Evolutionary conservation across 2,113 vertebrate species (phyloP).

Genomic region (Globicephala melas): DNA sequence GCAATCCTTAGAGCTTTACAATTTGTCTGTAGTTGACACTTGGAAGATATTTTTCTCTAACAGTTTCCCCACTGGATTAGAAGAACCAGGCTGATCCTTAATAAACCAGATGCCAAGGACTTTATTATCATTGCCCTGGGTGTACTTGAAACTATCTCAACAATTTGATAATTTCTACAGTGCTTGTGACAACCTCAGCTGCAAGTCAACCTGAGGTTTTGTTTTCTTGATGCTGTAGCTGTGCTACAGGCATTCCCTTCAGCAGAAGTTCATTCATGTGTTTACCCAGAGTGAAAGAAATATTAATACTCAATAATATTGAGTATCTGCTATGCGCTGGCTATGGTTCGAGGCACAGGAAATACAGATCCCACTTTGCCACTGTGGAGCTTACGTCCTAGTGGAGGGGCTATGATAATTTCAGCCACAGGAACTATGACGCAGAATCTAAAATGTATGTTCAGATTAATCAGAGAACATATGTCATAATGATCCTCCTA

Average conservation of each 20-base stretch:
- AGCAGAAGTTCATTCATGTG: background rate
- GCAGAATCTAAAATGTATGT: background rate
- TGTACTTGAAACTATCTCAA: background rate
- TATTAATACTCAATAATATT: background rate
- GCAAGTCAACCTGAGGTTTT: background rate
- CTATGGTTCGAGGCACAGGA: background rate
- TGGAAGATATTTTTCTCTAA: background rate
- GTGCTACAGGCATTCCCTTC: background rate
- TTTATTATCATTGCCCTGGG: background rate
- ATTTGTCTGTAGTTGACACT: background rate
- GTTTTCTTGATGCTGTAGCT: background rate
- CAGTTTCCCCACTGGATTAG: constrained; percentile 3
- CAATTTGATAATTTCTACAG: background rate
- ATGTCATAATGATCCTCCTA: background rate
- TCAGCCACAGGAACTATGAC: background rate
- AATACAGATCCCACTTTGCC: background rate
- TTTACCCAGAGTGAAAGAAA: background rate
- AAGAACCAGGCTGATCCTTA: background rate
- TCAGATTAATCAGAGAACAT: background rate
- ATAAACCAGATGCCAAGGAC: background rate
- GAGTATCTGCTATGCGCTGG: background rate
- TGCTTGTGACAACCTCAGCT: background rate
- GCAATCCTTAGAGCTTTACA: background rate
- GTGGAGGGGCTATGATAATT: background rate
- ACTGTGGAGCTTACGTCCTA: background rate